Evolutionary conservation across 2,113 vertebrate genomes (phyloP).

Genomic region (Myotis davidii): DNA sequence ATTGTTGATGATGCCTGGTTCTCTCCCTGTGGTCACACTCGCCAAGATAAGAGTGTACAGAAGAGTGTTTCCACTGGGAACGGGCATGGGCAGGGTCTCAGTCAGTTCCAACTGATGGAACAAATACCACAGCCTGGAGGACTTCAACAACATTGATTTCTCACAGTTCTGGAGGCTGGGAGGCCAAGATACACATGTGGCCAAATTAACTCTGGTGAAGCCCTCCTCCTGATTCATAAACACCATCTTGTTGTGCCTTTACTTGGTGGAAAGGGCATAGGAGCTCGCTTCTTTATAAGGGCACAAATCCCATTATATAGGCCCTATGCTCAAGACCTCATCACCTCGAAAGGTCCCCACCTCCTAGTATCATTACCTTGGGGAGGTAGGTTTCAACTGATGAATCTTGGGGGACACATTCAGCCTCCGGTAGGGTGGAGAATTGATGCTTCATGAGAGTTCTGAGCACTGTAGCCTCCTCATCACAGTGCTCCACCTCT

Average conservation of each 20-base stretch:
- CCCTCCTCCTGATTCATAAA: background rate
- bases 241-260: accelerated
- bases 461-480: too few relatives aligned
- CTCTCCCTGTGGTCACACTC: background rate
- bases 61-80: accelerated
- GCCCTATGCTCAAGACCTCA: background rate
- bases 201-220: too few relatives aligned
- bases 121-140: background rate
- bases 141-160: accelerated
- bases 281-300: background rate
- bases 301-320: background rate
- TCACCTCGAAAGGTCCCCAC: background rate
- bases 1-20: accelerated
- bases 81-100: background rate
- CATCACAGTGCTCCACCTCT: too few relatives aligned
- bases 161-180: background rate
- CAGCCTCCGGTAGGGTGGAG: background rate
- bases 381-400: background rate
- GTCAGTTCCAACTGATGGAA: accelerated
- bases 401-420: background rate
- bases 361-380: background rate
- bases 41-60: too few relatives aligned
- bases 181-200: background rate
- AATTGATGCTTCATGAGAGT: accelerated
- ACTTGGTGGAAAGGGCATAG: accelerated